Conservation (phyloP, 2,888 invertebrate species). For the Eurytoma adleriae region DNA sequence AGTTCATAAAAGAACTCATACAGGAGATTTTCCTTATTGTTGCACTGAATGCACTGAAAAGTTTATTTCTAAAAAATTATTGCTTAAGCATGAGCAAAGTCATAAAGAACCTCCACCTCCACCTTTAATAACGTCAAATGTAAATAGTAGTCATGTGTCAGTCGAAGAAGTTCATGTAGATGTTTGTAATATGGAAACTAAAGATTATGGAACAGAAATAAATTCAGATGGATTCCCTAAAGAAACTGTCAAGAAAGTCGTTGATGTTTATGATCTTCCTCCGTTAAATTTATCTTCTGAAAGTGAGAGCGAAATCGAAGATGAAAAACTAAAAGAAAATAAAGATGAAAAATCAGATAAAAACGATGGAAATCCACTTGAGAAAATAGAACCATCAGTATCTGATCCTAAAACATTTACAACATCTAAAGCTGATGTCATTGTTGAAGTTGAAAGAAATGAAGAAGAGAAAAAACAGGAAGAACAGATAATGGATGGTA, state of each 20-base stretch:
- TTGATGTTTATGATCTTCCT: slow-evolving; percentile 85
- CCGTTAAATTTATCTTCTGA: slow-evolving; percentile 89
- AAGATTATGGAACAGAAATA: slow-evolving; percentile 48
- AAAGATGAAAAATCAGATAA: slow-evolving; percentile 40
- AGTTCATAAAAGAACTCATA: slow-evolving; percentile 90
- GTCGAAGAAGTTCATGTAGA: slow-evolving; percentile 42
- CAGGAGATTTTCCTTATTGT: slow-evolving; percentile 83
- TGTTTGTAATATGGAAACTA: slow-evolving; percentile 51
- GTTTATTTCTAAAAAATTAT: slow-evolving; percentile 88
- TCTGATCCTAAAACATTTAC: slow-evolving; percentile 40
- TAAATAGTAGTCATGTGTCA: slow-evolving; percentile 14
- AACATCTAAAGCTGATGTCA: slow-evolving; percentile 48
- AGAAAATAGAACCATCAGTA: slow-evolving; percentile 60
- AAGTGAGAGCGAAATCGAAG: slow-evolving; percentile 86
- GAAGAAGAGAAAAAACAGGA: slow-evolving; percentile 77
- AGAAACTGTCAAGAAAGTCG: slow-evolving; percentile 76
- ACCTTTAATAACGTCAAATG: slow-evolving; percentile 12
- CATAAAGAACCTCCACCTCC: slow-evolving; percentile 77
- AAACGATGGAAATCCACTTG: slow-evolving; percentile 34
- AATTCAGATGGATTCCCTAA: slow-evolving; percentile 63
- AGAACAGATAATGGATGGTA: slow-evolving; percentile 82
- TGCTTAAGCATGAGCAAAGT: slow-evolving; percentile 83
- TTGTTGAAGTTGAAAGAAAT: slow-evolving; percentile 68
- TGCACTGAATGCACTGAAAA: slow-evolving; percentile 87
- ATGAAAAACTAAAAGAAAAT: slow-evolving; percentile 64